Evolutionary conservation across 2,113 vertebrate species (phyloP).

Genomic region (Siniperca knerii): DNA sequence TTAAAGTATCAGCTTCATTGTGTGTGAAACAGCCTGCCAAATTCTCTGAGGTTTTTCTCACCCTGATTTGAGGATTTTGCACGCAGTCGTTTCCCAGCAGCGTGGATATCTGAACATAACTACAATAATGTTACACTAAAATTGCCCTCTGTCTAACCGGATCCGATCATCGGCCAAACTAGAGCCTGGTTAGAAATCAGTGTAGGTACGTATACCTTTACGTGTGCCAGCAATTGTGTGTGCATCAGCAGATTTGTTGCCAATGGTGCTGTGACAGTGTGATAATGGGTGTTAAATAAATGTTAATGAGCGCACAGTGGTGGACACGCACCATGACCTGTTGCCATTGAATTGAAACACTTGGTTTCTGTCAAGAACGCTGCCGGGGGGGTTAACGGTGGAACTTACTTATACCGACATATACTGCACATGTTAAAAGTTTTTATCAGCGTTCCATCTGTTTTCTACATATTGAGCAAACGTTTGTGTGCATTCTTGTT

Average conservation of each 20-base stretch:
- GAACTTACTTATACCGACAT: constrained; percentile 26
- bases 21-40: constrained; percentile 37
- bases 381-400: constrained; percentile 3
- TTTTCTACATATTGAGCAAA: constrained; percentile 63
- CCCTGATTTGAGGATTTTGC: constrained; percentile 34
- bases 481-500: constrained; percentile 45
- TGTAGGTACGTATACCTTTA: neutral
- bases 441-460: constrained; percentile 65
- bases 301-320: constrained; percentile 55
- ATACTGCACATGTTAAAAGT: constrained; percentile 62
- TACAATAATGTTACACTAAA: neutral
- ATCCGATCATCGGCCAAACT: neutral
- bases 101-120: constrained; percentile 19
- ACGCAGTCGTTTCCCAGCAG: neutral
- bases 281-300: constrained; percentile 55
- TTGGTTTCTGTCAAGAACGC: constrained; percentile 40
- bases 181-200: rapidly evolving
- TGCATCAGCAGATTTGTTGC: constrained; percentile 1
- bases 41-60: constrained; percentile 43
- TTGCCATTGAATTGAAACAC: constrained; percentile 48
- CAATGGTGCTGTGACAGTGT: constrained; percentile 6
- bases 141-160: constrained; percentile 11
- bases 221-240: neutral
- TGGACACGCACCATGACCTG: constrained; percentile 23
- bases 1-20: constrained; percentile 46